These are phyloP conservation scores for Calosoma granatense DNA, from an alignment of 1,140 invertebrate species.

Conservation along the genomic window DNA sequence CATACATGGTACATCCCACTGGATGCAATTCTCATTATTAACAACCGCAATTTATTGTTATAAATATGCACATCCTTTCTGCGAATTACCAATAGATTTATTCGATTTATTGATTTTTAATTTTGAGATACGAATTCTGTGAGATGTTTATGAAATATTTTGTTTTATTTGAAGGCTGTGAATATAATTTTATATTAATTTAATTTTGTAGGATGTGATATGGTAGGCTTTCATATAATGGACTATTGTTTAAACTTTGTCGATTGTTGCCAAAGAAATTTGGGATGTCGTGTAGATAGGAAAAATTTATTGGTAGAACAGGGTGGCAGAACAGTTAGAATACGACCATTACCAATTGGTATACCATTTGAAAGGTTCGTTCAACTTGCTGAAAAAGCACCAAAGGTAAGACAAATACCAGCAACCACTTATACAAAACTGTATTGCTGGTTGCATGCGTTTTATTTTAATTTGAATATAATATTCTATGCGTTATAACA, in stretches of 20 bases:
- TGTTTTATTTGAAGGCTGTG: neutral
- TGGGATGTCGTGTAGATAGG: constrained; percentile 79
- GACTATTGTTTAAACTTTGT: constrained; percentile 89
- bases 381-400: constrained; percentile 65
- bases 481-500: too few species aligned
- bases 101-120: too few species aligned
- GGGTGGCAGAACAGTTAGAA: constrained; percentile 70
- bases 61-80: too few species aligned
- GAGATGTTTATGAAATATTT: neutral
- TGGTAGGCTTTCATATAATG: constrained; percentile 86
- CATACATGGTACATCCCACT: too few species aligned
- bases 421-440: too few species aligned
- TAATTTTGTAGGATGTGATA: constrained; percentile 58
- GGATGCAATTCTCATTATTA: too few species aligned
- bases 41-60: too few species aligned
- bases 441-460: too few species aligned
- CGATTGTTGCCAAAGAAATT: constrained; percentile 77
- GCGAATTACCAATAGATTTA: too few species aligned
- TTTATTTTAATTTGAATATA: neutral
- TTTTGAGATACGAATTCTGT: too few species aligned
- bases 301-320: constrained; percentile 80
- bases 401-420: constrained; percentile 44
- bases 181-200: too few species aligned
- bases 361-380: constrained; percentile 83
- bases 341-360: constrained; percentile 74